Evolutionary conservation across 2,888 invertebrate genomes (phyloP).

Genomic region (Pollenia griseotomentosa): DNA sequence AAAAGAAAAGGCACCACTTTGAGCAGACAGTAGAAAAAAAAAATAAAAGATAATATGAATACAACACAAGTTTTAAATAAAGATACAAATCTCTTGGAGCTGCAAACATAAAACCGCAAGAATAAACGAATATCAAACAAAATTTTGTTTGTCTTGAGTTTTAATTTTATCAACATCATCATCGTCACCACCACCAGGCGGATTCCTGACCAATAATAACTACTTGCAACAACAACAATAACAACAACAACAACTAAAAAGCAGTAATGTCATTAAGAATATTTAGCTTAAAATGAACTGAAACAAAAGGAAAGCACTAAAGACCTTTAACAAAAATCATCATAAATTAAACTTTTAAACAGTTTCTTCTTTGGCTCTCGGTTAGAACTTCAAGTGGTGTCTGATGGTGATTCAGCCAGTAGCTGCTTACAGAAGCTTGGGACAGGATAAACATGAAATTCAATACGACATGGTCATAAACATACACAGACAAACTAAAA

Average conservation of each 20-base stretch:
- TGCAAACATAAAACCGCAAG: constrained; percentile 14
- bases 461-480: constrained; percentile 53
- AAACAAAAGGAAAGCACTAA: constrained; percentile 9
- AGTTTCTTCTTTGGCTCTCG: constrained; percentile 35
- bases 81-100: constrained; percentile 44
- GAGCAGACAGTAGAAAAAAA: background rate
- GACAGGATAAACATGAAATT: constrained; percentile 65
- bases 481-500: background rate
- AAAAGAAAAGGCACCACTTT: background rate
- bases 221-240: background rate
- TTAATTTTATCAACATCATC: constrained; percentile 26
- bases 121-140: constrained; percentile 11
- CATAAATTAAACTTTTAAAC: constrained; percentile 44
- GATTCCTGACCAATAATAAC: constrained; percentile 54
- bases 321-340: constrained; percentile 45
- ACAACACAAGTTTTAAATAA: constrained; percentile 30
- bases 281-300: constrained; percentile 49
- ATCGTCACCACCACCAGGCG: background rate
- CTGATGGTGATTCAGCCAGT: constrained; percentile 23
- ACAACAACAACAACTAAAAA: constrained; percentile 15
- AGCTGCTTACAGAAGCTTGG: constrained; percentile 50
- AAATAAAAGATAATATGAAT: background rate
- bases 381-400: background rate
- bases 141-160: constrained; percentile 52
- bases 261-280: constrained; percentile 50